Base-by-base conservation (phyloP, 1,140 invertebrate species). In the Wiebesia pumilae region DNA sequence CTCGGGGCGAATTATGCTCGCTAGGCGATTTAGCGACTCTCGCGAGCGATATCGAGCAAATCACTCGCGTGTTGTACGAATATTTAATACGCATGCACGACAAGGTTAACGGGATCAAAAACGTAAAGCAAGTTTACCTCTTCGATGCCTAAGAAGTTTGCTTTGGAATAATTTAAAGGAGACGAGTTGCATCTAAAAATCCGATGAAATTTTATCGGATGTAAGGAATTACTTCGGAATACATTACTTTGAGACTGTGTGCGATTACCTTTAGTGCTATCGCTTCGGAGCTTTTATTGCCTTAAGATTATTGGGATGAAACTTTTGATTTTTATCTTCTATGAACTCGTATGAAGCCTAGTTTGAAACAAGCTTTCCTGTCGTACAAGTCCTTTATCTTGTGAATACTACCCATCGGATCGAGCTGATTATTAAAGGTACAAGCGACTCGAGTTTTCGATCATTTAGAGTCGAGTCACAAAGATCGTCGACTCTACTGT, bases 311-410 rank as follows among this genome's bases (percentile, higher is more conserved):
- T 62, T 27, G 27, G 3, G 58, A 62, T 27, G 58, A 62, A 62
- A 62, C 58, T 62, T 62, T 62, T 62, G 58, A 62, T 62, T 47
- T 7, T 47, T 62, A 62, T 62, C 24, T 62, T 62, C 24, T 27
- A 6, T 27, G 27, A 62, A 14, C 58, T 27, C 58, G 4, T 27
- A 62, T 62, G 3, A 71, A 51, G 69, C 65, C 75, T 85, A 88
- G 30, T 27, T 62, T 62, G 27, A 62, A 62, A 62, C 24, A 62
- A 62, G 58, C 58, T 62, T 62, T 27, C 1, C 27, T 62, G 10
- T 27, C 27, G 27, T 24, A 62, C 4, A 62, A 24, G 21, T 24
- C 2, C 27, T 27, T 62, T 27, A 27, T 62, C 58, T 62, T 14
- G 10, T 27, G 2, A 62, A 24, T 27, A 27, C 58, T 62, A 27